Evolutionary conservation across 2,113 vertebrate species (phyloP).

Genomic region (Pampusana beccarii): DNA sequence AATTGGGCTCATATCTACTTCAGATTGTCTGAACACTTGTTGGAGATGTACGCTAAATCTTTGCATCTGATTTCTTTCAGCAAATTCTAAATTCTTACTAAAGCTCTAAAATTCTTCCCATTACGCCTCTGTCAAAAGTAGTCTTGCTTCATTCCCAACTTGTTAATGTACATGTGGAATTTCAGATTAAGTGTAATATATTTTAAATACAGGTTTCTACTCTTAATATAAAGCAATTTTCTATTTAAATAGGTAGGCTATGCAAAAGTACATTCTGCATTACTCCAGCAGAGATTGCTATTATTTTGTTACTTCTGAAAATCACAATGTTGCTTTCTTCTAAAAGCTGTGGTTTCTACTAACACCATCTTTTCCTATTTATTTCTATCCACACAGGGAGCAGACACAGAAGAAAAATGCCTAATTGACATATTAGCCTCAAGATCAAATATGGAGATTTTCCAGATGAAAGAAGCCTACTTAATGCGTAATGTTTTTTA

Average conservation of each 20-base stretch:
- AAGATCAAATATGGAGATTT: constrained; percentile 81
- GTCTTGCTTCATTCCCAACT: background rate
- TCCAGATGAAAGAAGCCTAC: constrained; percentile 80
- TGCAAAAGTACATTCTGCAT: background rate
- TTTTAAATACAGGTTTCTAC: background rate
- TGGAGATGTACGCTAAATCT: background rate
- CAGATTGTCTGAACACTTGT: background rate
- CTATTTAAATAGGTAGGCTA: background rate
- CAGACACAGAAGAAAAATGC: constrained; percentile 78
- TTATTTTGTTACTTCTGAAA: background rate
- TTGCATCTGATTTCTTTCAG: background rate
- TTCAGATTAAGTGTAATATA: background rate
- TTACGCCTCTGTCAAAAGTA: background rate
- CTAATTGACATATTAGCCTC: constrained; percentile 82
- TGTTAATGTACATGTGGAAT: background rate
- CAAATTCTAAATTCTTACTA: background rate
- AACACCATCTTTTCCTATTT: background rate
- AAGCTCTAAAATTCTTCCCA: background rate
- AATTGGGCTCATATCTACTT: background rate
- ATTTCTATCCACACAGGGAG: constrained; percentile 67
- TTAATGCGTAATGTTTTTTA: constrained; percentile 70
- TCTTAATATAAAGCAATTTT: background rate
- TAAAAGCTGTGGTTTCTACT: background rate
- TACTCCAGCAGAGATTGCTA: background rate
- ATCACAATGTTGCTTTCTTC: background rate